Base-by-base conservation (phyloP, 2,113 vertebrate genomes). In the Paralichthys olivaceus region DNA sequence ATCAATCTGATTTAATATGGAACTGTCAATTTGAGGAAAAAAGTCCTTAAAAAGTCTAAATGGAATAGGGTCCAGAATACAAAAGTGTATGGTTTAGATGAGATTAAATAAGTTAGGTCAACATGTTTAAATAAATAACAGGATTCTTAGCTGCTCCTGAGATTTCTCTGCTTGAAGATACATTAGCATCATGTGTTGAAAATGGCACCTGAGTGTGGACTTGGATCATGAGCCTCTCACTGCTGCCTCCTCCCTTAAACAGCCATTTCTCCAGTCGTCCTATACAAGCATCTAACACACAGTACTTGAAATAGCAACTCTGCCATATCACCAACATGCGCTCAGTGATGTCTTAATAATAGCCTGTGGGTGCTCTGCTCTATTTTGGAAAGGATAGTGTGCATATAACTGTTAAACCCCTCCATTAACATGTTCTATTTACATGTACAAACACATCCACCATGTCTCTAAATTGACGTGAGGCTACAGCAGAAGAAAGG, bases 301-400 rank as follows among this genome's bases (percentile, higher is more conserved):
- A 19, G 29, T 34, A 54, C 37, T 47, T n/a, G 29, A 37, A 76
- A 73, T 54, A 69, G 17, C 64, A 65, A 11, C 58, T 22, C 43
- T 9, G 57, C 56, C 29, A 9, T 14, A 63, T 58, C 56, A 37
- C 53, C 25, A 54, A 12, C 65, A 45, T 59, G 32, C 45, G 59
- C 69, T 53, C 37, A 58, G 19, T 19, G 26, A 64, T 40, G n/a
- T 54, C 40, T 25, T 79, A 74, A 68, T 77, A 55, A 77, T 15
- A 86, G 63, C 45, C 73, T 69, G 56, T 5, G 14, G 57, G 12
- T 58, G 53, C 20, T 63, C 45, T 49, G 20, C 47, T 76, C 34
- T 9, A 22, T 63, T 58, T 26, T 45, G 60, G 75, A n/a, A 72
- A 77, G 59, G 32, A 23, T 64, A 4, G 75, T 40, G 13, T 51